These are phyloP conservation scores for Stenodema calcarata DNA, from an alignment of 2,888 invertebrate genomes.

Conservation along the genomic window DNA sequence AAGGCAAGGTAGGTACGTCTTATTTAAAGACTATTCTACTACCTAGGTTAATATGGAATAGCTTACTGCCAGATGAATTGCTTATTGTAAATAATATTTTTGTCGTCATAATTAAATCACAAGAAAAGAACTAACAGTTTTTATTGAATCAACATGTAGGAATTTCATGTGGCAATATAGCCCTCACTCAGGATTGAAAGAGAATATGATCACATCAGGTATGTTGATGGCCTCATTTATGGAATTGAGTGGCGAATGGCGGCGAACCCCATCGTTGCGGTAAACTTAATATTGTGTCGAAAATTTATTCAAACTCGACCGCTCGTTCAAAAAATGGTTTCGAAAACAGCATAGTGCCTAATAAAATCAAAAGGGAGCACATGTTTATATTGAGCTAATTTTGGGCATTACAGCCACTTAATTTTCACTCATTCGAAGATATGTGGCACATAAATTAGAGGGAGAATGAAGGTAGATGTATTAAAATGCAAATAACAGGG, in stretches of 20 bases:
- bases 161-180: too few species aligned
- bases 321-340: background rate
- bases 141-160: too few species aligned
- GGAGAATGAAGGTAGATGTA: conserved; percentile 43
- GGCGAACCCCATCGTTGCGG: background rate
- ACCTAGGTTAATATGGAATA: too few species aligned
- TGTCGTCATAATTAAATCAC: too few species aligned
- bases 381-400: conserved; percentile 49
- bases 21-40: too few species aligned
- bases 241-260: background rate
- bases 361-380: conserved; percentile 25
- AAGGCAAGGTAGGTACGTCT: too few species aligned
- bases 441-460: conserved; percentile 44
- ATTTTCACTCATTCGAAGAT: conserved; percentile 51
- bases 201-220: too few species aligned
- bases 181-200: too few species aligned
- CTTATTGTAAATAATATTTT: too few species aligned
- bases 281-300: background rate
- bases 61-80: too few species aligned
- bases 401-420: conserved; percentile 51
- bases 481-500: conserved; percentile 53
- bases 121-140: too few species aligned
- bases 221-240: background rate
- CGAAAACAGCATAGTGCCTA: background rate
- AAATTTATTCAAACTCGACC: background rate